A percentile compares a stretch with the other conserved stretches of the same genome.
phyloP scores from a whole-genome alignment of 2,888 invertebrate genomes.

The Protophormia terraenovae region DNA sequence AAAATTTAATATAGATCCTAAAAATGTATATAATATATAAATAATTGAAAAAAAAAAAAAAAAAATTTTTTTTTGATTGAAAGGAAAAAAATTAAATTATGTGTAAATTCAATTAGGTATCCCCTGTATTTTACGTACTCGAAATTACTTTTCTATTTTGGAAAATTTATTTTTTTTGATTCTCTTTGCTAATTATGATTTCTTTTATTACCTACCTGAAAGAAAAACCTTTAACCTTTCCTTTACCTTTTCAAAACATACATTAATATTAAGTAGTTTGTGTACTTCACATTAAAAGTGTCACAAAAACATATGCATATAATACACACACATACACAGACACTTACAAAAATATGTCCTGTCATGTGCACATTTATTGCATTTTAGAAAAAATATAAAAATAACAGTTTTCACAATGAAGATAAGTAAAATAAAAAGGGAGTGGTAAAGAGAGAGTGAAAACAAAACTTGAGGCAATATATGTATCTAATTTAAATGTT shows the following conservation, averaged over 20 bases:
- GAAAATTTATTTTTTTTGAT: too few relatives aligned
- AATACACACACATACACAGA: neutral
- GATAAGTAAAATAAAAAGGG: neutral
- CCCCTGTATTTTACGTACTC: too few relatives aligned
- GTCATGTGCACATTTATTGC: conserved; percentile 28
- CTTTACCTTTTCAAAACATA: neutral
- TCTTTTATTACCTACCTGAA: too few relatives aligned
- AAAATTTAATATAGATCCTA: too few relatives aligned
- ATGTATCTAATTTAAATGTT: neutral
- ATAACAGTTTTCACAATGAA: neutral
- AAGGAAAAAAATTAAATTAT: too few relatives aligned
- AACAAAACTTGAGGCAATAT: neutral
- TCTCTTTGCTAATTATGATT: too few relatives aligned
- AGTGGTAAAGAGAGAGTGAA: neutral
- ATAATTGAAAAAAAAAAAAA: too few relatives aligned
- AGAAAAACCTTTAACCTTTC: neutral
- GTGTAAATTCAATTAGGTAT: too few relatives aligned
- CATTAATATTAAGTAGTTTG: neutral
- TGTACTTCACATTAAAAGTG: neutral
- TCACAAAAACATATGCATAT: neutral
- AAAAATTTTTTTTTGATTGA: too few relatives aligned
- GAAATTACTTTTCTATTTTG: too few relatives aligned
- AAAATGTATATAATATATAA: too few relatives aligned
- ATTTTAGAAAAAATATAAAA: neutral
- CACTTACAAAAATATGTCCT: neutral